Percentiles rank a stretch among this genome's conserved stretches.
Conservation (phyloP, 2,797 vertebrate genomes). For the Euthynnus affinis region DNA sequence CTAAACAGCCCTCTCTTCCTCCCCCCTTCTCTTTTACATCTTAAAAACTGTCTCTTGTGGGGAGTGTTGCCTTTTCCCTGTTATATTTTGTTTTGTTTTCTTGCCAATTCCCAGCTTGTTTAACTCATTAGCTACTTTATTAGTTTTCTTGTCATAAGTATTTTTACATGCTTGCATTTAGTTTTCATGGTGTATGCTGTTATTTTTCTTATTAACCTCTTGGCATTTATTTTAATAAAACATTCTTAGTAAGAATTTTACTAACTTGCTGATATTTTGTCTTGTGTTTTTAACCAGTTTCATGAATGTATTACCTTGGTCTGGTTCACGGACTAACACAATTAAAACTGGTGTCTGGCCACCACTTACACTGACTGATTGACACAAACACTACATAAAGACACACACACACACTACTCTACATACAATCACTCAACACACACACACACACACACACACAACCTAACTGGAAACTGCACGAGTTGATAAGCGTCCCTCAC, state of each 20-base stretch:
- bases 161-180: conserved; percentile 93
- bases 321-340: conserved; percentile 91
- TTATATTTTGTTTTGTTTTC: conserved; percentile 83
- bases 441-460: conserved; percentile 50
- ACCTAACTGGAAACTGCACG: conserved; percentile 84
- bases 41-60: conserved; percentile 82
- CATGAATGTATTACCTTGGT: conserved; percentile 89
- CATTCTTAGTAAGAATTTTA: conserved; percentile 94
- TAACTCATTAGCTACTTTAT: conserved; percentile 91
- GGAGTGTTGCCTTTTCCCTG: conserved; percentile 87
- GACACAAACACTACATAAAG: conserved; percentile 49
- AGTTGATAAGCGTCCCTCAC: conserved; percentile 74
- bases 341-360: conserved; percentile 88
- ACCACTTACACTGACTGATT: conserved; percentile 71
- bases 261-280: conserved; percentile 92
- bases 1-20: conserved; percentile 52
- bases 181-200: conserved; percentile 93
- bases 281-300: conserved; percentile 91
- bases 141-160: conserved; percentile 89
- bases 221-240: conserved; percentile 94
- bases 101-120: conserved; percentile 89
- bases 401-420: conserved; percentile 26
- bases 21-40: conserved; percentile 74
- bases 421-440: conserved; percentile 36
- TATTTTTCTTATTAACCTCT: conserved; percentile 92